phyloP scores from a whole-genome alignment of 2,888 invertebrate species.

The Polydesmus complanatus region DNA sequence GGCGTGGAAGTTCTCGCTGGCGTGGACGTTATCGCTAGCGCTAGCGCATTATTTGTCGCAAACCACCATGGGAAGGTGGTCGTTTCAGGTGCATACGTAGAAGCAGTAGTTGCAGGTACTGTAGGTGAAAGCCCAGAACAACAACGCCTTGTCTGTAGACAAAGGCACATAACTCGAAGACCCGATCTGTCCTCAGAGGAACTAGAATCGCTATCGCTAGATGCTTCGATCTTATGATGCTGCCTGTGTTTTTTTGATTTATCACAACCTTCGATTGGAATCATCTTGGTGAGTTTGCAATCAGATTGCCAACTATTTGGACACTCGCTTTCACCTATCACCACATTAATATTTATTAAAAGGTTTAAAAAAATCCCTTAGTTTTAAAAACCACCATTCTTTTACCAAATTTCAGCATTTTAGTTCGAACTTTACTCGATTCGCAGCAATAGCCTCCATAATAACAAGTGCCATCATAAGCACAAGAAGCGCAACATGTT shows the following conservation, averaged over 20 bases:
- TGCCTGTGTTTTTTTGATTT: neutral
- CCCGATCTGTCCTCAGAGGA: neutral
- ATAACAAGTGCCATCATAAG: neutral
- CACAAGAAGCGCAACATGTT: neutral
- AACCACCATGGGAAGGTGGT: no score
- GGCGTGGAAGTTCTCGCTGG: no score
- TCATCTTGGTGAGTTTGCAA: neutral
- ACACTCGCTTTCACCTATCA: neutral
- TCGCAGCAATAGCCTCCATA: neutral
- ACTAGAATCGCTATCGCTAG: neutral
- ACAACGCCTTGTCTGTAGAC: neutral
- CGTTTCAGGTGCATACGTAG: no score
- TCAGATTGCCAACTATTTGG: neutral
- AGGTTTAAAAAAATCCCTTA: no score
- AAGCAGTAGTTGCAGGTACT: no score
- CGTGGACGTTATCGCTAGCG: no score
- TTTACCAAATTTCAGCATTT: neutral
- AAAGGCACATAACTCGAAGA: neutral
- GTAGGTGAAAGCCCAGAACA: no score
- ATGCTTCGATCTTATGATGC: neutral
- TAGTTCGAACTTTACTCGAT: neutral
- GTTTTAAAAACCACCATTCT: no score
- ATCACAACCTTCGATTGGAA: neutral
- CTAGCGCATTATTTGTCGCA: no score
- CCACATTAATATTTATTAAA: no score